A percentile compares a stretch with the other conserved stretches of the same genome.
Conservation (phyloP, 2,797 vertebrate species). For the Chromobotia macracanthus region DNA sequence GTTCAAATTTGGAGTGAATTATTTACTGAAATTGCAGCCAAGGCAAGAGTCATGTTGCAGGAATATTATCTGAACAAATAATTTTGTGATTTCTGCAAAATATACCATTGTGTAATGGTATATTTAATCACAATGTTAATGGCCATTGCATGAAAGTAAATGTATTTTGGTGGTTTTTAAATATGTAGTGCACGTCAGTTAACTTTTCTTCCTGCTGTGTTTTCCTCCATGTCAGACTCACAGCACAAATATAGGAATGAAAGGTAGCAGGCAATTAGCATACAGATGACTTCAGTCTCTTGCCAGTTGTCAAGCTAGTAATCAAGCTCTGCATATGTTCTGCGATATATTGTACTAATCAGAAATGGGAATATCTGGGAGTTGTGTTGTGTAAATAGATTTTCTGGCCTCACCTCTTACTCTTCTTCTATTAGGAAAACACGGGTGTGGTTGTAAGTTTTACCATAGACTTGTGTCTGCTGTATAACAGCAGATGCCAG, state of each 20-base stretch:
- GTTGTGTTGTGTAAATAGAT: conserved; percentile 40
- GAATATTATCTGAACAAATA: neutral
- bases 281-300: conserved; percentile 54
- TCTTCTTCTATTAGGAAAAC: conserved; percentile 16
- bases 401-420: conserved; percentile 21
- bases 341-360: conserved; percentile 61
- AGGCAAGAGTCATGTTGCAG: neutral
- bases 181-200: neutral
- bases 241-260: conserved; percentile 38
- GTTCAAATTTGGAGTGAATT: conserved; percentile 35
- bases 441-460: neutral
- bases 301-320: conserved; percentile 67
- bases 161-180: neutral
- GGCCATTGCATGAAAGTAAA: neutral
- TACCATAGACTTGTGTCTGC: neutral
- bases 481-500: neutral
- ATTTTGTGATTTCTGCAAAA: neutral
- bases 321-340: conserved; percentile 57
- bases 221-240: neutral
- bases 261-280: conserved; percentile 67
- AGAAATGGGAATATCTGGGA: conserved; percentile 60
- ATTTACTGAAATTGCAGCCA: conserved; percentile 23
- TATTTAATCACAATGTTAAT: too few species aligned
- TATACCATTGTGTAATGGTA: neutral
- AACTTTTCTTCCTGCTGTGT: neutral